These are phyloP conservation scores for Dipodomys ordii DNA, from an alignment of 2,113 vertebrate genomes.

Conservation along the genomic window DNA sequence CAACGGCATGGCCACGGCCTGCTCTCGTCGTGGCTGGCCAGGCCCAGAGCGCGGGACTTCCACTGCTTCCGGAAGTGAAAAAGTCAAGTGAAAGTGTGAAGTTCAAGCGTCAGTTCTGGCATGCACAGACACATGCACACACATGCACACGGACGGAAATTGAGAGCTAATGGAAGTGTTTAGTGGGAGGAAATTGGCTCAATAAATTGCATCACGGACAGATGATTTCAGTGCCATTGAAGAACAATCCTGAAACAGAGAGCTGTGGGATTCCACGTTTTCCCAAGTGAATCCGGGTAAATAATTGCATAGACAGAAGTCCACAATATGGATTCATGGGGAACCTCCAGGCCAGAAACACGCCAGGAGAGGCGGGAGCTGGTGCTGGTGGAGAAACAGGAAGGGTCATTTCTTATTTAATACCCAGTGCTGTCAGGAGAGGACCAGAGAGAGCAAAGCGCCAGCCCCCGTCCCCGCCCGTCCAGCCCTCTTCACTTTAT, in stretches of 20 bases:
- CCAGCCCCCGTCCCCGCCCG: no score
- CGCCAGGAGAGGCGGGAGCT: accelerated
- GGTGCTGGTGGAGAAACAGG: background rate
- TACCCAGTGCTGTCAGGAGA: no score
- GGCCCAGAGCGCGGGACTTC: background rate
- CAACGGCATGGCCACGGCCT: background rate
- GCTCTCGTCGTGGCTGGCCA: accelerated
- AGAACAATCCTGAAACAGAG: background rate
- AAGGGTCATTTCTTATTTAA: no score
- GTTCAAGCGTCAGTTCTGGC: no score
- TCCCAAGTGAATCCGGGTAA: background rate
- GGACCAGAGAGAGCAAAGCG: no score
- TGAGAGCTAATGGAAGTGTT: background rate
- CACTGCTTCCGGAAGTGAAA: background rate
- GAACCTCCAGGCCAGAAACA: accelerated
- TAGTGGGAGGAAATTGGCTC: background rate
- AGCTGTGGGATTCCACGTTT: background rate
- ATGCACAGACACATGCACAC: background rate
- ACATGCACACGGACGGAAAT: background rate
- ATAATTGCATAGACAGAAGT: accelerated
- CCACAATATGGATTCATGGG: background rate
- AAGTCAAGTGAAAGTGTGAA: no score
- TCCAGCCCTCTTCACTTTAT: no score
- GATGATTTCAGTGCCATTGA: background rate
- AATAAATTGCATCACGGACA: background rate